These are phyloP conservation scores for Hoplodrina blanda DNA, from an alignment of 2,888 invertebrate species.

Conservation along the genomic window DNA sequence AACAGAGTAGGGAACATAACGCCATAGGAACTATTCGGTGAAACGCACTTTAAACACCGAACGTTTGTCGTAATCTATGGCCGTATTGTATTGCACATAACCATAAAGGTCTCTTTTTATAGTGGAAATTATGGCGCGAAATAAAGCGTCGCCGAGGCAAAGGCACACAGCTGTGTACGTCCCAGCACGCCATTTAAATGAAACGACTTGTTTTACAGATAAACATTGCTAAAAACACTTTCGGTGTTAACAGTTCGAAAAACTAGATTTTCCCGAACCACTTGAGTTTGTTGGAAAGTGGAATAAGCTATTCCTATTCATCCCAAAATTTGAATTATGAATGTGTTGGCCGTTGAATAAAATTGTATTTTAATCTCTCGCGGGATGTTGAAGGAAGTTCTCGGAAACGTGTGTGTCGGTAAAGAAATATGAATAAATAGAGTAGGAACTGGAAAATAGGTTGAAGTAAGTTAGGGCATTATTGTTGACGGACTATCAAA, in stretches of 20 bases:
- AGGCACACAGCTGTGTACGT: slow-evolving; percentile 15
- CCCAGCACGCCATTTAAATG: slow-evolving; percentile 27
- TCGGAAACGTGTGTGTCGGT: slow-evolving; percentile 17
- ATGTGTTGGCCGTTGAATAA: slow-evolving; percentile 37
- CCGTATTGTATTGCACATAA: slow-evolving; percentile 18
- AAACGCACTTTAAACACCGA: too few relatives aligned
- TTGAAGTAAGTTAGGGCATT: slow-evolving; percentile 8
- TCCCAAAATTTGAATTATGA: slow-evolving; percentile 39
- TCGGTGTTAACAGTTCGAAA: slow-evolving; percentile 9
- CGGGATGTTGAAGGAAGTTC: slow-evolving; percentile 26
- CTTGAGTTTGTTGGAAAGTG: slow-evolving; percentile 18
- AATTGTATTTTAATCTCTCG: slow-evolving; percentile 44
- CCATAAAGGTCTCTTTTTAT: slow-evolving; percentile 31
- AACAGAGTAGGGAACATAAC: too few relatives aligned
- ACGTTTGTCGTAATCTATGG: slow-evolving; percentile 22
- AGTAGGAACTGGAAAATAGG: slow-evolving; percentile 32
- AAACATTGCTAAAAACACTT: slow-evolving; percentile 25
- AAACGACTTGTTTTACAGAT: slow-evolving; percentile 33
- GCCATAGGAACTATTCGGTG: too few relatives aligned
- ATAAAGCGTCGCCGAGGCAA: slow-evolving; percentile 28
- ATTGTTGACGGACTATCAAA: slow-evolving; percentile 14
- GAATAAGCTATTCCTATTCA: slow-evolving; percentile 35
- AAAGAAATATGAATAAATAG: slow-evolving; percentile 32
- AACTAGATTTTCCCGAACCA: slow-evolving; percentile 9
- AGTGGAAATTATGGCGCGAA: slow-evolving; percentile 34